Conservation (phyloP, 2,797 vertebrate species). For the Manis javanica region DNA sequence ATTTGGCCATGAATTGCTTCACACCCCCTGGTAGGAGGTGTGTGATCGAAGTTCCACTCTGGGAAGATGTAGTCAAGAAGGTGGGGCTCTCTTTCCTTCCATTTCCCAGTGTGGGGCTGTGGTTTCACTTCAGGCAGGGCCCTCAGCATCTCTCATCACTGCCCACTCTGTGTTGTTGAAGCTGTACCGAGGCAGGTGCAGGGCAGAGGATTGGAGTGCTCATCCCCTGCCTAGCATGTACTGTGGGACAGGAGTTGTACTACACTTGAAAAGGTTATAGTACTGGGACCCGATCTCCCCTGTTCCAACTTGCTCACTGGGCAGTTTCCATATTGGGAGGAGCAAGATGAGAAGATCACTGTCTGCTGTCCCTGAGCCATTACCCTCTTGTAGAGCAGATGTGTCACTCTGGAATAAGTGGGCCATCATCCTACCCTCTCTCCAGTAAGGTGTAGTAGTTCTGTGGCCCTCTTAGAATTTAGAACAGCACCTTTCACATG, state of each 20-base stretch:
- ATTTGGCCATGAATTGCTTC: background rate
- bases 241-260: background rate
- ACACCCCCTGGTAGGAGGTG: background rate
- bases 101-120: background rate
- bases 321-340: background rate
- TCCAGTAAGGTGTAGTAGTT: background rate
- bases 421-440: background rate
- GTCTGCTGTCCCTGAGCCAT: background rate
- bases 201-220: background rate
- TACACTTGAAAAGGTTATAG: background rate
- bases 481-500: background rate
- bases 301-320: background rate
- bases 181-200: background rate
- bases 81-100: background rate
- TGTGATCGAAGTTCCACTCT: background rate
- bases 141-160: background rate
- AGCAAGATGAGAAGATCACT: background rate
- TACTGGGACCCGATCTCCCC: background rate
- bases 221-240: background rate
- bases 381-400: background rate
- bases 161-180: background rate
- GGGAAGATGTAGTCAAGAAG: background rate
- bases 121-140: constrained; percentile 14
- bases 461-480: background rate
- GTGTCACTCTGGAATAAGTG: background rate